These are phyloP conservation scores for Loris lydekkerianus DNA, from an alignment of 2,797 vertebrate species.

Conservation along the genomic window DNA sequence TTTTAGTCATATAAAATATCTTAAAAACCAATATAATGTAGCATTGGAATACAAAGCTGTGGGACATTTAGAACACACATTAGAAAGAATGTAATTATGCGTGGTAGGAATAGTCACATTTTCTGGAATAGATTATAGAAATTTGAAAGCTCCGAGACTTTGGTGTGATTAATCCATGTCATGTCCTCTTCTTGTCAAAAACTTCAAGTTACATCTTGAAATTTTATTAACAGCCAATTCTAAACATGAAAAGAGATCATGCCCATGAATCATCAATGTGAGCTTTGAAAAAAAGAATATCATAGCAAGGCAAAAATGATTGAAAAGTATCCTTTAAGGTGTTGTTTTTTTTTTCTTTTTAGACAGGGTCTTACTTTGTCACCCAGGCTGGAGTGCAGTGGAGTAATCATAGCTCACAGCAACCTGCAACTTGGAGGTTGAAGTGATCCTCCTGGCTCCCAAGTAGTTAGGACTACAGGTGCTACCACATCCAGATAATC, in stretches of 20 bases:
- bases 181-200: background rate
- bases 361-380: background rate
- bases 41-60: background rate
- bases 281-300: constrained; percentile 22
- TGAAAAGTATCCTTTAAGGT: background rate
- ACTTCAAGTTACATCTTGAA: background rate
- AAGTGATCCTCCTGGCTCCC: background rate
- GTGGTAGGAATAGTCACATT: background rate
- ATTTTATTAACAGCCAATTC: background rate
- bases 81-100: background rate
- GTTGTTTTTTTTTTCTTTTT: background rate
- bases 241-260: constrained; percentile 8
- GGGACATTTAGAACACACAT: background rate
- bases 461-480: background rate
- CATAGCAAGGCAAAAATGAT: background rate
- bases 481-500: background rate
- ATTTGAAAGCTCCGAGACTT: constrained; percentile 20
- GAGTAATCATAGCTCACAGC: background rate
- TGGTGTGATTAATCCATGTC: background rate
- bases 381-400: background rate
- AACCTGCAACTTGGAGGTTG: background rate
- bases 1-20: constrained; percentile 10
- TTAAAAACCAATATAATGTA: background rate
- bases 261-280: background rate
- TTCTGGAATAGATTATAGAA: constrained; percentile 36